phyloP scores from a whole-genome alignment of 2,888 invertebrate genomes.

The Clunio marinus region DNA sequence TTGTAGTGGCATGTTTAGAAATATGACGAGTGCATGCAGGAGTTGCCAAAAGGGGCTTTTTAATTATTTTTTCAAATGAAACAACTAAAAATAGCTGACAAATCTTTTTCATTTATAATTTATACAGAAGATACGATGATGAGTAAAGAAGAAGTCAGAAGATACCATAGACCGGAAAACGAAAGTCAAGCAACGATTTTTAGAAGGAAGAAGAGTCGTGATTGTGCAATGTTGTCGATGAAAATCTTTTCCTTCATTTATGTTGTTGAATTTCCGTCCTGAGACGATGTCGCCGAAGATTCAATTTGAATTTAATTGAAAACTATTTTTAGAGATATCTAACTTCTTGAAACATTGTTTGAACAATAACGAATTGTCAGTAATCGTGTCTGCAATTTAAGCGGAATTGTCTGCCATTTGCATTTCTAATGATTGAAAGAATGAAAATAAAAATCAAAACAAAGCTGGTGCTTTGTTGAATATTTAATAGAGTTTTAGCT shows the following conservation, averaged over 20 bases:
- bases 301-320: neutral
- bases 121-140: neutral
- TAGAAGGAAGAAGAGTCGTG: too few species aligned
- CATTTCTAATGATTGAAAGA: neutral
- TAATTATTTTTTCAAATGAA: too few species aligned
- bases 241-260: neutral
- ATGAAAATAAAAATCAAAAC: conserved; percentile 5
- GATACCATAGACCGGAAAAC: neutral
- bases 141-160: neutral
- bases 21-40: neutral
- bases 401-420: neutral
- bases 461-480: conserved; percentile 3
- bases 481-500: neutral
- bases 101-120: neutral
- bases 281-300: neutral
- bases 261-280: neutral
- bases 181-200: neutral
- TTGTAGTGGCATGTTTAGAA: too few species aligned
- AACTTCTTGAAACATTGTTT: neutral
- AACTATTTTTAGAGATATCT: neutral
- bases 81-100: conserved; percentile 1
- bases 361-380: neutral
- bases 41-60: too few species aligned
- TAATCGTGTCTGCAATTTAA: neutral
- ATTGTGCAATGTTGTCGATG: neutral